phyloP scores from a whole-genome alignment of 2,888 invertebrate species.

The Eilema caniola region DNA sequence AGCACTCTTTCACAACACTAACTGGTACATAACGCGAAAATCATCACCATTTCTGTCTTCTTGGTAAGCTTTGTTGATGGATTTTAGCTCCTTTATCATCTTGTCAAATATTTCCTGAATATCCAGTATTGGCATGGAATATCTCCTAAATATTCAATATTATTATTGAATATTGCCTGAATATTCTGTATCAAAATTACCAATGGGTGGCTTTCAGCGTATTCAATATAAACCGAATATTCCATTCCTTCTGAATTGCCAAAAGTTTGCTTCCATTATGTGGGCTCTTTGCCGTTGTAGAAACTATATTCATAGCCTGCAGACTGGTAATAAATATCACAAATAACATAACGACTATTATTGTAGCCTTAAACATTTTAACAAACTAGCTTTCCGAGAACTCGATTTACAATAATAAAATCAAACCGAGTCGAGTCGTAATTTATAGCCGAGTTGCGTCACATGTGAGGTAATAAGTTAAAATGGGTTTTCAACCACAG shows the following conservation, averaged over 20 bases:
- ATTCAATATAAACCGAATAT: neutral
- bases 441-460: constrained; percentile 2
- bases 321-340: neutral
- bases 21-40: neutral
- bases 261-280: neutral
- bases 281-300: neutral
- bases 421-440: neutral
- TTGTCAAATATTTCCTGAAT: neutral
- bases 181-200: neutral
- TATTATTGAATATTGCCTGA: neutral
- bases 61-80: neutral
- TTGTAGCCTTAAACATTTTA: constrained; percentile 4
- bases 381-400: neutral
- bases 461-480: constrained; percentile 14
- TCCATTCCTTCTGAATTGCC: neutral
- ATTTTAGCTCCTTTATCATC: neutral
- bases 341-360: constrained; percentile 10
- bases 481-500: constrained; percentile 16
- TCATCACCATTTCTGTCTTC: neutral
- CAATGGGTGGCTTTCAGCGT: neutral
- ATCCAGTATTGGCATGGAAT: no score
- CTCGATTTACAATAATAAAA: constrained; percentile 9
- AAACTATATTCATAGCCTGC: neutral
- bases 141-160: no score
- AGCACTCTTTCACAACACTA: neutral